phyloP scores from a whole-genome alignment of 2,797 vertebrate species.

The Buceros bicornis region DNA sequence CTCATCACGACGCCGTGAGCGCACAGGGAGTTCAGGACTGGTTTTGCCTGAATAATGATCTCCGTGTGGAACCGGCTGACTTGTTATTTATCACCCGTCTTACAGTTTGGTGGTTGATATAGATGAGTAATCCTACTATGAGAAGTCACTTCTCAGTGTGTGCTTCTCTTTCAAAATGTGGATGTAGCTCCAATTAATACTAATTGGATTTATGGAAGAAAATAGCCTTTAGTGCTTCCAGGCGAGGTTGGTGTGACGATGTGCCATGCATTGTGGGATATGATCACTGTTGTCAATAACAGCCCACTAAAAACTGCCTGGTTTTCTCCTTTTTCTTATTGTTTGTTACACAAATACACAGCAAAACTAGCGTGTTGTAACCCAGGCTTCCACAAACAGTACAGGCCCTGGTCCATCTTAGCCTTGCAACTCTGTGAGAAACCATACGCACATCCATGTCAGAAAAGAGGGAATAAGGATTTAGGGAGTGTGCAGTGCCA shows the following conservation, averaged over 20 bases:
- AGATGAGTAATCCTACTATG: not conserved
- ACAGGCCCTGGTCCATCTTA: not conserved
- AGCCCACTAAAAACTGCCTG: not conserved
- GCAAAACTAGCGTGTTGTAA: not conserved
- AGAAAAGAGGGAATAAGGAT: not conserved
- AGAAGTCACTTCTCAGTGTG: not conserved
- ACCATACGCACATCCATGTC: not conserved
- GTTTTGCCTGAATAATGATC: not conserved
- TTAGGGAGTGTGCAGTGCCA: not conserved
- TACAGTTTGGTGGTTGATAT: not conserved
- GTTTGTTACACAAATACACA: not conserved
- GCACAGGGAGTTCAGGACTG: not conserved
- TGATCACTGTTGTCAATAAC: not conserved
- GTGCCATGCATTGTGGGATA: not conserved
- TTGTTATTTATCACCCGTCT: not conserved
- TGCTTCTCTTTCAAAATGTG: constrained; percentile 44
- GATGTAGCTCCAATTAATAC: constrained; percentile 23
- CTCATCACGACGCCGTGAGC: not conserved
- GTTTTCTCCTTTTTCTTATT: not conserved
- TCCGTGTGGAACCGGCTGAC: not conserved
- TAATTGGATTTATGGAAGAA: constrained; percentile 49
- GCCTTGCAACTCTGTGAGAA: not conserved
- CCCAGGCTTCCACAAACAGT: not conserved
- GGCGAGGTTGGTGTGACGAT: not conserved
- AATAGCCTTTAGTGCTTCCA: not conserved